A percentile compares a stretch with the other conserved stretches of the same genome.
Conservation (phyloP, 1,140 invertebrate genomes). For the Zaprionus lachaisei region DNA sequence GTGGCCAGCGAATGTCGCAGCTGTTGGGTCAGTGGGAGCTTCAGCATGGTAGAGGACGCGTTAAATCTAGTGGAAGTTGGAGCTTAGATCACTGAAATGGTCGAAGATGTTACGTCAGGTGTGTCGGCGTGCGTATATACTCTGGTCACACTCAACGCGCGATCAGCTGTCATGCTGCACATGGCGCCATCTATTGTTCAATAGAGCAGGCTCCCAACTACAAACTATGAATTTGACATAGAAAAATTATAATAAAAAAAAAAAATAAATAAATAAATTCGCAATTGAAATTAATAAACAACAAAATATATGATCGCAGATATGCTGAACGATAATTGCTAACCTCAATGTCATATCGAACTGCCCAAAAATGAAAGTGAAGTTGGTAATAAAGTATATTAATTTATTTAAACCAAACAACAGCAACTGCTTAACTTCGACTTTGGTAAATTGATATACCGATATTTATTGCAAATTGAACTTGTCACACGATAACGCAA, state of each 20-base stretch:
- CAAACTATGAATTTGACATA: background rate
- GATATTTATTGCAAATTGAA: constrained; percentile 46
- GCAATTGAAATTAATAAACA: background rate
- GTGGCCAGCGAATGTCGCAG: constrained; percentile 46
- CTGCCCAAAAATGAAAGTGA: no score
- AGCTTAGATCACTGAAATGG: constrained; percentile 33
- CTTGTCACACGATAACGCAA: constrained; percentile 43
- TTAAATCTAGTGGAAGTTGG: constrained; percentile 21
- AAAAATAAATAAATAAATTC: background rate
- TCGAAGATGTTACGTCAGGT: constrained; percentile 70
- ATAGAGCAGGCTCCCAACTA: background rate
- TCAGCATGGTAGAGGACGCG: constrained; percentile 54
- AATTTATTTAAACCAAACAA: background rate
- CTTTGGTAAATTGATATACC: constrained; percentile 48
- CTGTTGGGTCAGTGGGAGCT: constrained; percentile 51
- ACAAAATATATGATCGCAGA: no score
- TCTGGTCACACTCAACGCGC: constrained; percentile 17
- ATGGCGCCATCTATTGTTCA: constrained; percentile 23
- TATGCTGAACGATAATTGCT: no score
- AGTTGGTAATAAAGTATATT: no score
- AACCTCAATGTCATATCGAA: no score
- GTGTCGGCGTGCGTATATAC: constrained; percentile 8
- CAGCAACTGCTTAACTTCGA: background rate
- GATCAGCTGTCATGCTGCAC: constrained; percentile 37
- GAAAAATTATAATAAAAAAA: background rate